A percentile compares a stretch with the other conserved stretches of the same genome.
Conservation (phyloP, 1,140 invertebrate genomes). For the Drosophila fuyamai region DNA sequence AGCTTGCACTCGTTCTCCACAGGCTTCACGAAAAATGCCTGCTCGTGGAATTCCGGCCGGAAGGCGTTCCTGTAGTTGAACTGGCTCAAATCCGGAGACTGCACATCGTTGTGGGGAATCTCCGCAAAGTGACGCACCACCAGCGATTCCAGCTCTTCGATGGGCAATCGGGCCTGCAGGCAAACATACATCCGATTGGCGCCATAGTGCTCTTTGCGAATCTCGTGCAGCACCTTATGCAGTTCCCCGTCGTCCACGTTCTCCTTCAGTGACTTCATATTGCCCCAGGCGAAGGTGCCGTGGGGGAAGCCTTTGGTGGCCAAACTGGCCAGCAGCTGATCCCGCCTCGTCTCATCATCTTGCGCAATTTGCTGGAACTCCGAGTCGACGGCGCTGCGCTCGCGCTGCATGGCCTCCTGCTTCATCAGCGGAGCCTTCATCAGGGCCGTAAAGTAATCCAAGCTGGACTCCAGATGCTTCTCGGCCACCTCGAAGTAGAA, state of each 20-base stretch:
- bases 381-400: conserved; percentile 96
- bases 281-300: conserved; percentile 94
- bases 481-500: conserved; percentile 96
- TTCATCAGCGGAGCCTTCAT: conserved; percentile 95
- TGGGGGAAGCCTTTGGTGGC: conserved; percentile 90
- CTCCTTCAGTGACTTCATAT: conserved; percentile 90
- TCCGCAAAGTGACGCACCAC: conserved; percentile 88
- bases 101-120: conserved; percentile 88
- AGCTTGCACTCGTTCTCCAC: conserved; percentile 89
- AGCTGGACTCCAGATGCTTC: conserved; percentile 89
- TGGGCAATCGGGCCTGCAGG: conserved; percentile 91
- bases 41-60: conserved; percentile 88
- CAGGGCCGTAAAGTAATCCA: conserved; percentile 96
- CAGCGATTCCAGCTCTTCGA: conserved; percentile 89
- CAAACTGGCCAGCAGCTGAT: conserved; percentile 90
- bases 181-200: conserved; percentile 95
- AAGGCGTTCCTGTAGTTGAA: conserved; percentile 86
- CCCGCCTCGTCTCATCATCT: conserved; percentile 81
- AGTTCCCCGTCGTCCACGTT: conserved; percentile 88
- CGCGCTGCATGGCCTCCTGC: conserved; percentile 93
- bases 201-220: conserved; percentile 93
- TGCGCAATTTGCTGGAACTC: conserved; percentile 85
- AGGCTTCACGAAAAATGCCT: conserved; percentile 92
- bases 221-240: conserved; percentile 90
- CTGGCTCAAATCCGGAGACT: conserved; percentile 86